Percentiles rank a stretch among this genome's conserved stretches.
Conservation (phyloP, 1,140 invertebrate genomes). For the Ectropis grisescens region DNA sequence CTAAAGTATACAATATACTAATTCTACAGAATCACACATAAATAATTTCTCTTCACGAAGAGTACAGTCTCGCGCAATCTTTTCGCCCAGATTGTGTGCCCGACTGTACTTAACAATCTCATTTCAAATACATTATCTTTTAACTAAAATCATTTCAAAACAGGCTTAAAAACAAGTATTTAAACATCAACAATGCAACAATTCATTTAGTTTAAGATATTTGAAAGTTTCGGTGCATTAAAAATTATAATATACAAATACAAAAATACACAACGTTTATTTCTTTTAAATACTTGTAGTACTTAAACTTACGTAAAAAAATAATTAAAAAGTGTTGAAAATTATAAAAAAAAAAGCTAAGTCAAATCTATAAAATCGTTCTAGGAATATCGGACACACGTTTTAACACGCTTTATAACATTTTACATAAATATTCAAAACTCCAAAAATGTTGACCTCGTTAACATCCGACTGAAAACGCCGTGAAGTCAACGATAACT, state of each 20-base stretch:
- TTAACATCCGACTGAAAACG: too few relatives aligned
- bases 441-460: too few relatives aligned
- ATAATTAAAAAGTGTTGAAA: too few relatives aligned
- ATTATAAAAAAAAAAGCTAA: too few relatives aligned
- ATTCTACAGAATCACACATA: conserved; percentile 63
- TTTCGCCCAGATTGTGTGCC: background rate
- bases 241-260: conserved; percentile 4
- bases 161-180: conserved; percentile 47
- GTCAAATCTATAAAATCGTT: too few relatives aligned
- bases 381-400: too few relatives aligned
- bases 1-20: conserved; percentile 20
- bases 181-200: conserved; percentile 61
- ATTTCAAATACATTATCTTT: conserved; percentile 31
- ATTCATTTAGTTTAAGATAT: conserved; percentile 8
- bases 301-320: too few relatives aligned
- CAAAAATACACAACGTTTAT: background rate
- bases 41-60: conserved; percentile 53
- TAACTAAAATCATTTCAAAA: conserved; percentile 37
- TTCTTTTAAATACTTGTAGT: too few relatives aligned
- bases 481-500: too few relatives aligned
- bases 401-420: too few relatives aligned
- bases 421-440: too few relatives aligned
- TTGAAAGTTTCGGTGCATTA: conserved; percentile 17
- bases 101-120: conserved; percentile 39
- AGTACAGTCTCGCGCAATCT: conserved; percentile 8